These are phyloP conservation scores for Notothenia rossii DNA, from an alignment of 2,113 vertebrate genomes.

Conservation along the genomic window DNA sequence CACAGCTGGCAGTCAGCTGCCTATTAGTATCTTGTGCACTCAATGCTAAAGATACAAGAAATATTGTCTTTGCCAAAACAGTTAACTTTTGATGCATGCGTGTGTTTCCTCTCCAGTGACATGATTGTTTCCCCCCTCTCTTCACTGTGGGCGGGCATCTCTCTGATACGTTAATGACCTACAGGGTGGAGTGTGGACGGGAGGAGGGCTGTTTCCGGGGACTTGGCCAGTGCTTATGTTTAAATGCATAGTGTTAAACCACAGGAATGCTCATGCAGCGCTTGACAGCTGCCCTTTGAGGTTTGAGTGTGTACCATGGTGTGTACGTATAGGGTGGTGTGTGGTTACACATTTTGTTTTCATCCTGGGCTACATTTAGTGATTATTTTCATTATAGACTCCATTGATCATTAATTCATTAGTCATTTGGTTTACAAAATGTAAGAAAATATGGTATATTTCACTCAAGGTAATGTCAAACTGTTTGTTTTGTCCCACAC, in stretches of 20 bases:
- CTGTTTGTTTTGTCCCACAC: too few species aligned
- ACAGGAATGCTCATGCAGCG: slow-evolving; percentile 67
- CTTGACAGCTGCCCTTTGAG: slow-evolving; percentile 48
- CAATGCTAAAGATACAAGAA: background rate
- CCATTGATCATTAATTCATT: too few species aligned
- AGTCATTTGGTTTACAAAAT: background rate
- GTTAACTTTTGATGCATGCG: background rate
- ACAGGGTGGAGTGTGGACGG: slow-evolving; percentile 23
- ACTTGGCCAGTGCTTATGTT: slow-evolving; percentile 43
- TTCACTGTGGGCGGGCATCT: slow-evolving; percentile 3
- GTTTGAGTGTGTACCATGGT: background rate
- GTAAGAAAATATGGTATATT: background rate
- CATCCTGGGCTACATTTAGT: too few species aligned
- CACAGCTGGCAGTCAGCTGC: slow-evolving; percentile 49
- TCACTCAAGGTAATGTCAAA: too few species aligned
- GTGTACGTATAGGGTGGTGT: too few species aligned
- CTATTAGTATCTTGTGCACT: slow-evolving; percentile 6
- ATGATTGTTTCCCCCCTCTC: background rate
- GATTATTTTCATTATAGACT: too few species aligned
- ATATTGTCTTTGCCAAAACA: background rate
- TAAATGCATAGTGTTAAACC: slow-evolving; percentile 71
- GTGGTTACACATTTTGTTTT: background rate
- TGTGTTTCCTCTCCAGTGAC: background rate
- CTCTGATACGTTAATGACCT: slow-evolving; percentile 57
- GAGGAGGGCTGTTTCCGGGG: slow-evolving; percentile 25